Conservation (phyloP, 2,113 vertebrate species). For the Rutilus rutilus region DNA sequence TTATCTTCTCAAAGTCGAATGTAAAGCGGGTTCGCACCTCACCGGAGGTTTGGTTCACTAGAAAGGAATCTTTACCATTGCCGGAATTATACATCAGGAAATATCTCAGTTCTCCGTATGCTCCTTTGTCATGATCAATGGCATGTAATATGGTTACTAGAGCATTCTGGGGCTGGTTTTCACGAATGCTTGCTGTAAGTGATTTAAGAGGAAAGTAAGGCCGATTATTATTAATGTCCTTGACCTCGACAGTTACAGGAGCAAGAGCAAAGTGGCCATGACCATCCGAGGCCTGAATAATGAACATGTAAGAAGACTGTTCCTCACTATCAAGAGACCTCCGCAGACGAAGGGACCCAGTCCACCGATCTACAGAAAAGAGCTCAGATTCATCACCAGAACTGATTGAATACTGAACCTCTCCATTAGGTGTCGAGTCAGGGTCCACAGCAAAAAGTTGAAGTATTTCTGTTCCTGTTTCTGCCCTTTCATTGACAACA, state of each 20-base stretch:
- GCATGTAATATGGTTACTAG: slow-evolving; percentile 89
- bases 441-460: slow-evolving; percentile 86
- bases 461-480: slow-evolving; percentile 85
- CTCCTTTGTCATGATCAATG: slow-evolving; percentile 83
- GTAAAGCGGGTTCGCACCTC: slow-evolving; percentile 83
- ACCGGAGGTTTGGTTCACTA: slow-evolving; percentile 84
- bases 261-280: slow-evolving; percentile 84
- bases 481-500: slow-evolving; percentile 81
- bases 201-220: slow-evolving; percentile 88
- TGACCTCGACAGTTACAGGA: slow-evolving; percentile 87
- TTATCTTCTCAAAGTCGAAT: slow-evolving; percentile 91
- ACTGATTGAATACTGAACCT: slow-evolving; percentile 85
- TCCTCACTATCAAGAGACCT: slow-evolving; percentile 85
- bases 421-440: slow-evolving; percentile 83
- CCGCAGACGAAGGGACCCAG: slow-evolving; percentile 81
- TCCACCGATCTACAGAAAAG: slow-evolving; percentile 86
- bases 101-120: slow-evolving; percentile 87
- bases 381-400: slow-evolving; percentile 87
- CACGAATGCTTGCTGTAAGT: slow-evolving; percentile 87
- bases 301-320: slow-evolving; percentile 79
- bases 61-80: slow-evolving; percentile 76
- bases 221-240: slow-evolving; percentile 91
- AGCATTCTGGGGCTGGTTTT: slow-evolving; percentile 90
- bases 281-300: slow-evolving; percentile 85
- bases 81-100: slow-evolving; percentile 70